Conservation (phyloP, 2,797 vertebrate genomes). For the Lepus oiostolus region DNA sequence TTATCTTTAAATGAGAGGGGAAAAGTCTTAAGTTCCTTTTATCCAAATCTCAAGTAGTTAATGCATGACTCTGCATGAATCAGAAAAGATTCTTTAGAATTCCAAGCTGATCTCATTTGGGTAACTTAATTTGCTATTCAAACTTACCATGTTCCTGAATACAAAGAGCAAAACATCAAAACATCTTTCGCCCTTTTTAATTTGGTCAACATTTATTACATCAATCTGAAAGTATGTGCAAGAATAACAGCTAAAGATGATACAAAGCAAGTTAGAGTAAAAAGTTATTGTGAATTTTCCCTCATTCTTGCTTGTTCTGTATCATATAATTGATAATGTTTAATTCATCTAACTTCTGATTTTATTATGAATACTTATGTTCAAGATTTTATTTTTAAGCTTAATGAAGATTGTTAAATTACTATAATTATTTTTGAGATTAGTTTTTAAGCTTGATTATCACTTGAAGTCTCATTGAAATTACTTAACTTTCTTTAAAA, state of each 20-base stretch:
- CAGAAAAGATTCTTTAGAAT: constrained; percentile 85
- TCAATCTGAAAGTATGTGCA: constrained; percentile 78
- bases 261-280: constrained; percentile 64
- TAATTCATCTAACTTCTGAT: constrained; percentile 52
- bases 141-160: constrained; percentile 81
- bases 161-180: constrained; percentile 75
- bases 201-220: constrained; percentile 80
- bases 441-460: constrained; percentile 63
- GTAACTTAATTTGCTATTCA: constrained; percentile 87
- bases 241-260: constrained; percentile 83
- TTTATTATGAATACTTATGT: neutral
- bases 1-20: constrained; percentile 86
- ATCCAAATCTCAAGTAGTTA: constrained; percentile 89
- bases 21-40: constrained; percentile 83
- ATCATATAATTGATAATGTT: constrained; percentile 65
- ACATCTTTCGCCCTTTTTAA: constrained; percentile 75
- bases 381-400: constrained; percentile 77
- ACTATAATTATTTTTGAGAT: constrained; percentile 79
- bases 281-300: constrained; percentile 63
- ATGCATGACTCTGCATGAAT: constrained; percentile 90
- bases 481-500: constrained; percentile 66
- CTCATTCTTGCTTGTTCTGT: constrained; percentile 73
- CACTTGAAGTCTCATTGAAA: constrained; percentile 2
- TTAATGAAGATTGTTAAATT: constrained; percentile 64
- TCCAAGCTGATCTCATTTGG: constrained; percentile 84